Evolutionary conservation across 2,113 vertebrate genomes (phyloP), one percentile per base, ranked within the genome.

Genomic region (Psammodynastes pulverulentus): DNA sequence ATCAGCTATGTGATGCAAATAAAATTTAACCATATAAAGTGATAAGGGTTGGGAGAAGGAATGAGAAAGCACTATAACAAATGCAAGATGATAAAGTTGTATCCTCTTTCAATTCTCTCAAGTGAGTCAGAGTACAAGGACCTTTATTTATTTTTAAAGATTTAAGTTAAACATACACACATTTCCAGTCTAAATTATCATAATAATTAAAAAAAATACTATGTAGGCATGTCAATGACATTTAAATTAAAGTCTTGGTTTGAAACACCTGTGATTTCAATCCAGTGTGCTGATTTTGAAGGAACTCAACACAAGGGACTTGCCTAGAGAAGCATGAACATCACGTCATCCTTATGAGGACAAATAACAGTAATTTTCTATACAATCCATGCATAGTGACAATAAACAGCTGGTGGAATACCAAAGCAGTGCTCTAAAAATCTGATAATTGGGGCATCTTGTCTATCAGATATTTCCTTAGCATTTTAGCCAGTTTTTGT

Each of bases 351-450:
- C 49, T n/a, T 46, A 26, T 21, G 7, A 54, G 39, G 24, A 84
- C 52, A 86, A 84, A 39, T 85, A 89, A 89, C 67, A 92, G 91
- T 84, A 48, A 49, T 92, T 45, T 84, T 89, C 90, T 21, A 17
- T 39, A 72, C 9, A 53, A 12, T 43, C 67, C 72, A 39, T 58
- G 39, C 45, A 43, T 15, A 23, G 1, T 87, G 72, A 46, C 43
- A 84, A 24, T 88, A 46, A 56, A 84, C 4, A 48, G 29, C 67
- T 43, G 56, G 34, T 13, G 67, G 46, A 56, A 48, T 34, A 56
- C 26, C 51, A 9, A 54, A 26, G 67, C 52, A 84, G 6, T 48
- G 46, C 26, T 89, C 12, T 45, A 13, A 23, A 13, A 5, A 34
- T 48, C 24, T 45, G 24, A 10, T 24, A n/a, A 9, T 17, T 56